Base-by-base conservation (phyloP, 2,113 vertebrate species). In the Eudyptes chrysolophus region DNA sequence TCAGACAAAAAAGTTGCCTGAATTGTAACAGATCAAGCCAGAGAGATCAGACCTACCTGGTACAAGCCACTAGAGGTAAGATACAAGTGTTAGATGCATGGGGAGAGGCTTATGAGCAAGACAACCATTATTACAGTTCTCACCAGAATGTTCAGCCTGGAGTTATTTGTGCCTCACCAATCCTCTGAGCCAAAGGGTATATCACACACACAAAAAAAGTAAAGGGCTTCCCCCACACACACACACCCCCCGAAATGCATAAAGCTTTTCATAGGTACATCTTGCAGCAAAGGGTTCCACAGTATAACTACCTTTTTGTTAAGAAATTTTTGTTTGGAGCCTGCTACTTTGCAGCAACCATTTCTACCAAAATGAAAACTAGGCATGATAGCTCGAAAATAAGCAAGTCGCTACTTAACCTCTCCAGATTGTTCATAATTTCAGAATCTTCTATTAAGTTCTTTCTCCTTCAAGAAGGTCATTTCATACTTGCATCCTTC, bases 191-290 rank as follows among this genome's bases (percentile, higher is more conserved):
- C 55, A 86, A 89, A 90, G 9, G 7, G 6, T 27, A 0, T 25
- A 72, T 6, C 40, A 87, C 20, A 69, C 22, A 55, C n/a, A 55
- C 8, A 32, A 18, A 86, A 29, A 29, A 17, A 49, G 12, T 16
- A 36, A 75, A 69, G 16, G 19, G 7, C 11, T 42, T 34, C 13
- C 7, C 27, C 2, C 10, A 16, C 0, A 3, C 11, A 6, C 3
- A 0, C 4, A 2, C 11, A 5, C 3, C 0, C 12, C 16, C 17
- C 3, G 1, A 57, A 48, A 19, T 3, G 8, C 32, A 25, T 77
- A 18, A 34, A 36, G 8, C 40, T 27, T 76, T 38, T 21, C 12
- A 48, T 3, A 49, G 48, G n/a, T 54, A 17, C 6, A 52, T 18
- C 49, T 54, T 10, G 10, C 32, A 71, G 17, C 26, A 90, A 72